phyloP scores from a whole-genome alignment of 1,140 invertebrate genomes.

The Callitettix versicolor region DNA sequence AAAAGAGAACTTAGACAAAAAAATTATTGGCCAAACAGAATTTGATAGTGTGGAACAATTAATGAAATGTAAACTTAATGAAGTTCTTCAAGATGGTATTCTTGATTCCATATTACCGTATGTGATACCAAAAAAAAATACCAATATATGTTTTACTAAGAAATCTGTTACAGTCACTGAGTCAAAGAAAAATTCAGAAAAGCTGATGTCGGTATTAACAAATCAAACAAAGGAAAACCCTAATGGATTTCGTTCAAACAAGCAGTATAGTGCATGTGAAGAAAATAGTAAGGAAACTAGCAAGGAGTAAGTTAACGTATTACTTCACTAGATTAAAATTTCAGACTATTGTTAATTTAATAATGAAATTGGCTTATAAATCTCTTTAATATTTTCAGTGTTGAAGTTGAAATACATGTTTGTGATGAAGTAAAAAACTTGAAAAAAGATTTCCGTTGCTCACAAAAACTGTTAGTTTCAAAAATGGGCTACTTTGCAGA shows the following conservation, averaged over 20 bases:
- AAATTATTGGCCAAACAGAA: slow-evolving; percentile 16
- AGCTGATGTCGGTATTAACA: neutral
- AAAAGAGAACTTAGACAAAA: neutral
- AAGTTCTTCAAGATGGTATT: slow-evolving; percentile 63
- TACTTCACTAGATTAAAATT: too few species aligned
- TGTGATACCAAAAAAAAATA: slow-evolving; percentile 40
- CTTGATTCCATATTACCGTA: slow-evolving; percentile 66
- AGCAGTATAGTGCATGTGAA: slow-evolving; percentile 1
- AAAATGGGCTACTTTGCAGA: slow-evolving; percentile 94
- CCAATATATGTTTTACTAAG: slow-evolving; percentile 5
- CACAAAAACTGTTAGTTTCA: slow-evolving; percentile 68
- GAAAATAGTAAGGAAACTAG: slow-evolving; percentile 9
- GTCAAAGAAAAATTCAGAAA: slow-evolving; percentile 12
- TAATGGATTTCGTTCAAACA: slow-evolving; percentile 4
- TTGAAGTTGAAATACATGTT: slow-evolving; percentile 75
- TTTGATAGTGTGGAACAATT: slow-evolving; percentile 23
- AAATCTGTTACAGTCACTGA: slow-evolving; percentile 5
- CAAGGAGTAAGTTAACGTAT: slow-evolving; percentile 19
- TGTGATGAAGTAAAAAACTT: slow-evolving; percentile 78
- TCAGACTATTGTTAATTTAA: too few species aligned
- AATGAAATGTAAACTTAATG: slow-evolving; percentile 40
- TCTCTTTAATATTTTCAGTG: slow-evolving; percentile 38
- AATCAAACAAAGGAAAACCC: slow-evolving; percentile 11
- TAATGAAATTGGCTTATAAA: slow-evolving; percentile 10
- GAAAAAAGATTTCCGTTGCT: slow-evolving; percentile 79